Base-by-base conservation (phyloP, 2,113 vertebrate species). In the Ahaetulla prasina region DNA sequence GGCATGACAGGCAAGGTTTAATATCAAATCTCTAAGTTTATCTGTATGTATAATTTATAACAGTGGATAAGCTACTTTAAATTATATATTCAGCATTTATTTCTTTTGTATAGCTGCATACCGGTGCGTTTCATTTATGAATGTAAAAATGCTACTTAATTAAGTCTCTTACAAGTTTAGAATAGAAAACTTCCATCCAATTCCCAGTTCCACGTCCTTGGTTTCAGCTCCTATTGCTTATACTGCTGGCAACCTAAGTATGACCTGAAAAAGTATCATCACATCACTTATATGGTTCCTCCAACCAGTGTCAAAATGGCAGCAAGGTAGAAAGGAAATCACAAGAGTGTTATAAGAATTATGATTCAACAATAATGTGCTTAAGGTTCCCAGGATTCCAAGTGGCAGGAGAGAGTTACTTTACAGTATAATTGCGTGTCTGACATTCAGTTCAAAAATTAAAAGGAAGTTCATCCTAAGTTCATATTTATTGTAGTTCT, bases 401-500 rank as follows among this genome's bases (percentile, higher is more conserved):
- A 93, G 88, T 54, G 89, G 87, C 53, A 94, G 60, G 27, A 95
- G 30, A 93, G n/a, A 91, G 0, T 92, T 92, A 60, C 47, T 93
- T 89, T 90, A 93, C 90, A 92, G 52, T 49, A 80, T 63, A 95
- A 93, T 92, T 39, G 0, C 16, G 80, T 84, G 18, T 16, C 45
- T 94, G 55, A 9, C 35, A 87, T 68, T 91, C 88, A 87, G 86
- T 54, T 0, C 50, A 57, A 92, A 89, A 94, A 93, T 3, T 4
- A 50, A 94, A 57, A 91, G 53, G 5, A 39, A 63, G 25, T 80
- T 93, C 80, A 91, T 96, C 91, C 90, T 57, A 94, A 22, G 7
- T 94, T 92, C 87, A 60, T 92, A 87, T 94, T 94, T 96, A 60
- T 94, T 95, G 94, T 93, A 96, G 87, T 35, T n/a, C 39, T 94